Base-by-base conservation (phyloP, 1,140 invertebrate genomes). In the Zaprionus davidi region DNA sequence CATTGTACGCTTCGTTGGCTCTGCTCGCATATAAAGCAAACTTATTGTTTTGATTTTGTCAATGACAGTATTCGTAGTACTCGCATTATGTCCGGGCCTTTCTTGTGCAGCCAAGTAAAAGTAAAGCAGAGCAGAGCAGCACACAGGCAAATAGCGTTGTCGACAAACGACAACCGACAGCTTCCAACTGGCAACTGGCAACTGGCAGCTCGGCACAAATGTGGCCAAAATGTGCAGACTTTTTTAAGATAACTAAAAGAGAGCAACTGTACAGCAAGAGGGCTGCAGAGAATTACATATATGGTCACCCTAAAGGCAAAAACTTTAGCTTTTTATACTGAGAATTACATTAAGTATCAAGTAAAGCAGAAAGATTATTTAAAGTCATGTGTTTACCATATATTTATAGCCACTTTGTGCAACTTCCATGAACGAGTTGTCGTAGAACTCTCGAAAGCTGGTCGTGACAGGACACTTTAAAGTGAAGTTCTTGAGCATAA, bases 1-100 rank as follows among this genome's bases (percentile, higher is more conserved):
- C 41, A 15, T 41, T 51, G 56, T 71, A 78, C 78, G 81, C 67
- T 87, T 87, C 81, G 78, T 73, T 88, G 85, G 69, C 53, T 81
- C 46, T 88, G 69, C 78, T 76, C 78, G 81, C 84, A 88, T 79
- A 88, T 79, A 90, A 81, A 51, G 22, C 81, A 90, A 88, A 88
- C 85, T 88, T 87, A 88, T 88, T 88, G 84, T 90, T 88, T 88
- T 81, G 85, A 88, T 90, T 81, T 88, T 88, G 84, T 82, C 84
- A 90, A 90, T 88, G 84, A 78, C 84, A 88, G 75, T 77, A 71
- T 78, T 74, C 55, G 20, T 17, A 36, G 34, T 24, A 24, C 41
- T 51, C 46, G 20, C 46, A 51, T 20, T 51, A 51, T 20, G 46
- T 46, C 38, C 51, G 64, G 65, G 79, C 65, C 67, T 84, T 67